Conservation (phyloP, 2,797 vertebrate genomes). For the Acipenser transmontanus region DNA sequence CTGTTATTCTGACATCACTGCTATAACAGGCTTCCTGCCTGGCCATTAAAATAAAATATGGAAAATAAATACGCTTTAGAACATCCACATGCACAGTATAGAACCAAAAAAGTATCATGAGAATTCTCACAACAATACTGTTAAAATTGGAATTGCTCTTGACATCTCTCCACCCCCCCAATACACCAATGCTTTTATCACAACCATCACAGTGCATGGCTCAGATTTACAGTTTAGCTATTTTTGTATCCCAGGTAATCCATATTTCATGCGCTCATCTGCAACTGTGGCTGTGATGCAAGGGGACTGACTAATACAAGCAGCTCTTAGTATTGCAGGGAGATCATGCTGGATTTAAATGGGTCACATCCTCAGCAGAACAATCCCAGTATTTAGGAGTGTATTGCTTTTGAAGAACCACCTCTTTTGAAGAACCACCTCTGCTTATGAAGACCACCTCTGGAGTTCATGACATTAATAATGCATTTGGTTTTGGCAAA, state of each 20-base stretch:
- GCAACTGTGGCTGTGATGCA: neutral
- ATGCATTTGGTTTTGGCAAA: neutral
- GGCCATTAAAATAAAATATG: too few species aligned
- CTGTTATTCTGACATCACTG: too few species aligned
- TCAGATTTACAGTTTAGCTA: neutral
- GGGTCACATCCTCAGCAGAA: neutral
- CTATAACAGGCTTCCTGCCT: too few species aligned
- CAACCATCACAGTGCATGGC: neutral
- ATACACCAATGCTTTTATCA: neutral
- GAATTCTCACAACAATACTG: neutral
- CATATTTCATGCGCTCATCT: neutral
- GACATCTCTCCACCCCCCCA: neutral
- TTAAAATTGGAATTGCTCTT: neutral
- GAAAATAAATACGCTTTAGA: too few species aligned
- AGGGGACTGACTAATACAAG: neutral
- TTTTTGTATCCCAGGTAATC: neutral
- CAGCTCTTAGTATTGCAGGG: neutral
- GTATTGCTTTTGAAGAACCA: constrained; percentile 1
- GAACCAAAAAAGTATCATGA: too few species aligned
- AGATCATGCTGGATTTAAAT: neutral
- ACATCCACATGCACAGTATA: too few species aligned
- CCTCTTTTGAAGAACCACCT: constrained; percentile 1
- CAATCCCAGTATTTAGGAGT: neutral
- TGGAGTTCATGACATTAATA: neutral
- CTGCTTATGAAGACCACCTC: neutral